Evolutionary conservation across 2,888 invertebrate species (phyloP), one percentile per base, ranked within the genome.

Genomic region (Sesia bembeciformis): DNA sequence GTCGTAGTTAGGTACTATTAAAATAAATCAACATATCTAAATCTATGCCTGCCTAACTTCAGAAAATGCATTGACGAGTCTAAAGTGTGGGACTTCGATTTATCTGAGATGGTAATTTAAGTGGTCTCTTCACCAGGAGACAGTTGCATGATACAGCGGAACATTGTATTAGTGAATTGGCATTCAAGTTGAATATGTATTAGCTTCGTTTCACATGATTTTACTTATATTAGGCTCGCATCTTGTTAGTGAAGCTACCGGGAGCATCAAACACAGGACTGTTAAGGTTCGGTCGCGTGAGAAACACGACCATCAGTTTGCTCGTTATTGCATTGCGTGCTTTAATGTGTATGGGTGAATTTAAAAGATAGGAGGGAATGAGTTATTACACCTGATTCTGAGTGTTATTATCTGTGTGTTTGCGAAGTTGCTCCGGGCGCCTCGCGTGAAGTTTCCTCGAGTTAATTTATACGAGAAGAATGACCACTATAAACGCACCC

Each of bases 331-430:
- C 69, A 58, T 76, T 71, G 79, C 76, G 77, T 80, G 81, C 62
- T 67, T 69, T 72, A 71, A 77, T 70, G 72, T 72, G 68, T 66
- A 74, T 75, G 74, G 68, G 68, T 66, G 74, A 72, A 75, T 77
- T 78, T 79, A 74, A 23, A 78, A 74, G 66, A 67, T 67, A 61
- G 42, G 49, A 39, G 63, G 56, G 54, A 60, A 68, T 72, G 67
- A 72, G 69, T 71, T 72, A 72, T 70, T 70, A 65, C 62, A 63
- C 66, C 66, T 72, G 69, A 71, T 72, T 74, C 46, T 68, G 64
- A 73, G 70, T 63, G 66, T 63, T 46, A 77, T 79, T 81, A 78
- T 74, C 76, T 65, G 62, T 70, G 68, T 69, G 70, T 68, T 64
- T 55, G 53, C 49, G 51, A 46, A 62, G 66, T 68, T 58, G 74